A percentile compares a stretch with the other conserved stretches of the same genome.
Conservation (phyloP, 1,140 invertebrate genomes). For the roundworm (Caenorhabditis elegans) region DNA sequence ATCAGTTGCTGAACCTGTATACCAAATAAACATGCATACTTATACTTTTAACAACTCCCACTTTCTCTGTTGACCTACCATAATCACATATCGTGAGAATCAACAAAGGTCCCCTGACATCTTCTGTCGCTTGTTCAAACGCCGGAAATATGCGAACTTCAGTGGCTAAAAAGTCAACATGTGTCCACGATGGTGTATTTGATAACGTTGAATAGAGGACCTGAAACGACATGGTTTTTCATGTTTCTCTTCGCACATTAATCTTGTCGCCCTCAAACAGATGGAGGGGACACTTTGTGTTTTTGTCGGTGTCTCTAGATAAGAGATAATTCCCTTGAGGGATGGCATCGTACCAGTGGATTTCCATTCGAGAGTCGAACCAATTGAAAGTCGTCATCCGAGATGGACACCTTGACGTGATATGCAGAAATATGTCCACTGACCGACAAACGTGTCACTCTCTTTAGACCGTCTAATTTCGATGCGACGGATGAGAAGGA, state of each 20-base stretch:
- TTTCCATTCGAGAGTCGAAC: conserved; percentile 11
- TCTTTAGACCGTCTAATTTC: conserved; percentile 5
- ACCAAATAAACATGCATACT: no score
- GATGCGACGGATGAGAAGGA: conserved; percentile 18
- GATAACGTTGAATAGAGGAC: conserved; percentile 39
- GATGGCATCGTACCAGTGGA: not conserved
- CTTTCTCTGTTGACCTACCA: not conserved
- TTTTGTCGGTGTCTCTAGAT: not conserved
- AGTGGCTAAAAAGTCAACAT: conserved; percentile 32
- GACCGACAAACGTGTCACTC: conserved; percentile 28
- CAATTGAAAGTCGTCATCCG: conserved; percentile 23
- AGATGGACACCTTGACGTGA: conserved; percentile 21
- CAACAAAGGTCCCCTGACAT: conserved; percentile 10
- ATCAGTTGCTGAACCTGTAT: no score
- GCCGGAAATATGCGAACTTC: not conserved
- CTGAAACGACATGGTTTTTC: conserved; percentile 23
- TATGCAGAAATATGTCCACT: conserved; percentile 36
- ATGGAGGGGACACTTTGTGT: conserved; percentile 19
- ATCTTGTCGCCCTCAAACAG: conserved; percentile 5
- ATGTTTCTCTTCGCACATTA: conserved; percentile 7
- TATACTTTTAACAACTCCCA: not conserved
- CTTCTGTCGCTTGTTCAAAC: conserved; percentile 20
- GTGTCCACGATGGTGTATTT: conserved; percentile 34
- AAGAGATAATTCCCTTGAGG: conserved; percentile 13
- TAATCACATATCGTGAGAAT: conserved; percentile 41